Percentiles rank a stretch among this genome's conserved stretches.
These are phyloP conservation scores for Deilephila porcellus DNA, from an alignment of 2,888 invertebrate genomes.

Conservation along the genomic window DNA sequence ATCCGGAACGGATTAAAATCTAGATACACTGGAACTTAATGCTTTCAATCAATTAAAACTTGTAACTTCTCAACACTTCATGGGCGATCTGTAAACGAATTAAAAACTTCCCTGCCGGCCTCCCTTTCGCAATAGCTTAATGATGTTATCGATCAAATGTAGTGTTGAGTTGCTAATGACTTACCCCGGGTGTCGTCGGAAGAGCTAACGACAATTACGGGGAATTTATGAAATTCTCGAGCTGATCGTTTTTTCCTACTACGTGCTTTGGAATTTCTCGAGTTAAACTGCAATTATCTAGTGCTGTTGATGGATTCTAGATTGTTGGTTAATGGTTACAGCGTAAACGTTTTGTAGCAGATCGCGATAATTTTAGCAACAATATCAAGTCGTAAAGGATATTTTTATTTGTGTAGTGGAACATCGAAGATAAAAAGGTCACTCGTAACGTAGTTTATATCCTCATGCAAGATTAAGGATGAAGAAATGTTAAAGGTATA, in stretches of 20 bases:
- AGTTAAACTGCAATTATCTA: no score
- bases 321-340: no score
- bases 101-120: constrained; percentile 15
- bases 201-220: constrained; percentile 3
- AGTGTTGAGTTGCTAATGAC: constrained; percentile 19
- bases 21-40: background rate
- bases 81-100: constrained; percentile 18
- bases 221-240: constrained; percentile 1
- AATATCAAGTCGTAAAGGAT: no score
- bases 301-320: no score
- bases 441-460: no score
- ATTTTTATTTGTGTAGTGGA: no score
- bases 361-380: no score
- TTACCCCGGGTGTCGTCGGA: constrained; percentile 7
- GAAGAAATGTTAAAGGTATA: no score
- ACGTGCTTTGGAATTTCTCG: background rate
- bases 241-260: background rate
- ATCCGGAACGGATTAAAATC: background rate
- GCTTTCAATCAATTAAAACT: constrained; percentile 22
- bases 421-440: no score
- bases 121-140: constrained; percentile 16
- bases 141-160: constrained; percentile 18
- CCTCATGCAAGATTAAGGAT: no score
- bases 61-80: constrained; percentile 9
- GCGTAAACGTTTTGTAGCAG: no score